Evolutionary conservation across 2,888 invertebrate species (phyloP).

Genomic region (Amblyjoppa fuscipennis): DNA sequence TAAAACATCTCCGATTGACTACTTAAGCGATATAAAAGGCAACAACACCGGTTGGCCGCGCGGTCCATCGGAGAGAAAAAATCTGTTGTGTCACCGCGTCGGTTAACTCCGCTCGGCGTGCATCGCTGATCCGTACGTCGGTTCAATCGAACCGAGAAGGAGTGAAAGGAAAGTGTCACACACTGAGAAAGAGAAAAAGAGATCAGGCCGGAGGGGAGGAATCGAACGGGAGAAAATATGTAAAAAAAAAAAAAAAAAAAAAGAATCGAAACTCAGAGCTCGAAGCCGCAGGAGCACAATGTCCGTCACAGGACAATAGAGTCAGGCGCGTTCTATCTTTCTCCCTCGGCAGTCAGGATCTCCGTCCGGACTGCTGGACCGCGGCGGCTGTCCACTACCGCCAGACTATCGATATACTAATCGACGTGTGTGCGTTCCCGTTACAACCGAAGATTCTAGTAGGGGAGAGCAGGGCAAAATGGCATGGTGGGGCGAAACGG

Average conservation of each 20-base stretch:
- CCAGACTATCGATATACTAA: constrained; percentile 43
- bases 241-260: constrained; percentile 49
- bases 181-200: constrained; percentile 50
- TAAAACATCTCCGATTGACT: constrained; percentile 56
- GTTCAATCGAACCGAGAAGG: constrained; percentile 48
- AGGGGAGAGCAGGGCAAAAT: no score
- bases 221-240: constrained; percentile 51
- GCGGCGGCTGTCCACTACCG: constrained; percentile 6
- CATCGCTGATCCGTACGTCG: constrained; percentile 44
- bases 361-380: constrained; percentile 30
- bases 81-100: constrained; percentile 63
- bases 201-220: constrained; percentile 48
- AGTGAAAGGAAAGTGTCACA: constrained; percentile 62
- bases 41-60: constrained; percentile 48
- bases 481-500: no score
- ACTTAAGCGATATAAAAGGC: constrained; percentile 59
- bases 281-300: constrained; percentile 71
- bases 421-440: constrained; percentile 25
- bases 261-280: constrained; percentile 21
- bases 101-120: constrained; percentile 38
- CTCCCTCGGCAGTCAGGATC: constrained; percentile 38
- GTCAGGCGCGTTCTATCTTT: constrained; percentile 60
- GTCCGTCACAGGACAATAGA: constrained; percentile 78
- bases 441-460: not conserved
- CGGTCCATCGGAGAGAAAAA: constrained; percentile 57